A percentile compares a stretch with the other conserved stretches of the same genome.
These are phyloP conservation scores for Pipistrellus kuhlii DNA, from an alignment of 2,797 vertebrate species.

Conservation along the genomic window DNA sequence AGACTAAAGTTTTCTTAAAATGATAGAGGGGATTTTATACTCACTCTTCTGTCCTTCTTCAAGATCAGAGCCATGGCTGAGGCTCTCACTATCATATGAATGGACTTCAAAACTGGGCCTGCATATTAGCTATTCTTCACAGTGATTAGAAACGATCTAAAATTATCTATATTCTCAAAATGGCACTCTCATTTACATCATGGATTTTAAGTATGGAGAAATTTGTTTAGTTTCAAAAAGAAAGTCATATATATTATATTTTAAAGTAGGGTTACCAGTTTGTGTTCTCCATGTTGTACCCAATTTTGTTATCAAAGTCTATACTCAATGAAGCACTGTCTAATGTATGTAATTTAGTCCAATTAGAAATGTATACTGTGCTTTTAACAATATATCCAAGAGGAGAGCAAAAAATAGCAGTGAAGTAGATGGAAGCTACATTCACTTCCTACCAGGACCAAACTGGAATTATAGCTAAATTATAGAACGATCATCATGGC, in stretches of 20 bases:
- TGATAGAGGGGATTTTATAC: neutral
- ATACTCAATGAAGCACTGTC: conserved; percentile 51
- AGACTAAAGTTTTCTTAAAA: neutral
- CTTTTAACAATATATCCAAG: neutral
- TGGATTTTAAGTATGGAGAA: neutral
- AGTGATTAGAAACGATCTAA: neutral
- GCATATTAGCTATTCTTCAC: neutral
- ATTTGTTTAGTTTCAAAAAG: conserved; percentile 13
- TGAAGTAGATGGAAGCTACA: neutral
- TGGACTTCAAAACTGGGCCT: neutral
- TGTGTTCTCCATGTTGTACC: neutral
- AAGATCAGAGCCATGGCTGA: neutral
- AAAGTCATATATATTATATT: neutral
- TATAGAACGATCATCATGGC: neutral
- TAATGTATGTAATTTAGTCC: conserved; percentile 66
- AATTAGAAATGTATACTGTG: conserved; percentile 71
- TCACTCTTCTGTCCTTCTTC: neutral
- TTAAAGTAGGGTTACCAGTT: conserved; percentile 17
- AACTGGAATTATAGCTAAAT: neutral
- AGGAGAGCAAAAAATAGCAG: neutral
- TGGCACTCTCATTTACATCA: neutral
- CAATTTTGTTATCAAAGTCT: conserved; percentile 66
- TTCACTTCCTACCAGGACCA: neutral
- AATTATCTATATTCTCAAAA: neutral
- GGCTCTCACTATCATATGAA: neutral